Percentiles rank a stretch among this genome's conserved stretches.
phyloP scores from a whole-genome alignment of 2,888 invertebrate genomes.

The Plebejus melissa region DNA sequence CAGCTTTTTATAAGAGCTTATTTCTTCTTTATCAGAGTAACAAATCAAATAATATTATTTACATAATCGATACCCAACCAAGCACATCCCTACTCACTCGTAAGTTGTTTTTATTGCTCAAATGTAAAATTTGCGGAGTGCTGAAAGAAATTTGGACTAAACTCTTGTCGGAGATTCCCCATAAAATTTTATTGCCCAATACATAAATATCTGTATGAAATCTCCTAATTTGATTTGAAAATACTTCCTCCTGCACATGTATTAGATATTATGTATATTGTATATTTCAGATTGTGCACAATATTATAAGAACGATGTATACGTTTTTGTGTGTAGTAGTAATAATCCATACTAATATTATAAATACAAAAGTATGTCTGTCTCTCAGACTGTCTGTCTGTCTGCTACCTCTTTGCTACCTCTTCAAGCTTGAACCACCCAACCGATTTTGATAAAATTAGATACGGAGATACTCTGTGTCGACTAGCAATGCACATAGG shows the following conservation, averaged over 20 bases:
- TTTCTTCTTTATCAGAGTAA: no score
- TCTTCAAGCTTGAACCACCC: no score
- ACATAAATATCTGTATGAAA: slow-evolving; percentile 8
- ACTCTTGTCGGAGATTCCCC: slow-evolving; percentile 19
- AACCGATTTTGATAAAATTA: no score
- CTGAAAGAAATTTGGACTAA: slow-evolving; percentile 24
- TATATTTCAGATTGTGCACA: background rate
- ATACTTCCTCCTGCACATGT: background rate
- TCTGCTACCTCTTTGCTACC: no score
- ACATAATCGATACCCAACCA: background rate
- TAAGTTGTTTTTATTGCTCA: slow-evolving; percentile 28
- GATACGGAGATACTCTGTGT: no score
- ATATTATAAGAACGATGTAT: no score
- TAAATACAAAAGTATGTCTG: no score
- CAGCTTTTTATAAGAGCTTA: no score
- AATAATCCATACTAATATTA: no score
- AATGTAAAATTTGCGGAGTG: slow-evolving; percentile 30
- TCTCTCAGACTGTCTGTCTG: no score
- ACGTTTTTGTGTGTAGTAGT: no score
- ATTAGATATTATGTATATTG: background rate
- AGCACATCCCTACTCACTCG: slow-evolving; percentile 1
- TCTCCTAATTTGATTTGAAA: background rate
- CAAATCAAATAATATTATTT: background rate
- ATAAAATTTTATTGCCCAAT: slow-evolving; percentile 17
- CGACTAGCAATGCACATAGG: no score